phyloP scores from a whole-genome alignment of 1,140 invertebrate species.

The Zelostemma sp. region DNA sequence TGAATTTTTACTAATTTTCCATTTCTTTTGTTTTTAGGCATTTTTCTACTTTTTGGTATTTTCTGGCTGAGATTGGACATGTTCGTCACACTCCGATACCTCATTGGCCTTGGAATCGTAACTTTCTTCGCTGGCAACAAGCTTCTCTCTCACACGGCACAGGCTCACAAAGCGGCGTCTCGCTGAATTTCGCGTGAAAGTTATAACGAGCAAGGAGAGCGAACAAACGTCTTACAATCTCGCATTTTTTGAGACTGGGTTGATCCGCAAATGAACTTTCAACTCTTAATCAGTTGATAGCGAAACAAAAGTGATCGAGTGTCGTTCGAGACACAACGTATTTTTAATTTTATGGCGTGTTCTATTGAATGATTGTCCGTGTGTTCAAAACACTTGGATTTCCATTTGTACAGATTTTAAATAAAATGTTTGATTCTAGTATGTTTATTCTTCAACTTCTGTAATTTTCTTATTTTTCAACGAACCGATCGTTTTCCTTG shows the following conservation, averaged over 20 bases:
- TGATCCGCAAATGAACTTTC: no score
- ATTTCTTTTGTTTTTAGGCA: conserved; percentile 76
- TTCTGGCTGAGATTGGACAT: conserved; percentile 96
- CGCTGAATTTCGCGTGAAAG: conserved; percentile 6
- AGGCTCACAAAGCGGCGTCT: conserved; percentile 59
- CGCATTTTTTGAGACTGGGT: no score
- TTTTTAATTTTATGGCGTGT: neutral
- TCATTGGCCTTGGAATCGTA: conserved; percentile 83
- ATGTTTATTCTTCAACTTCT: neutral
- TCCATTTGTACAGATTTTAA: conserved; percentile 37
- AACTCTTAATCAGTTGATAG: no score
- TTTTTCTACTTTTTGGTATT: conserved; percentile 87
- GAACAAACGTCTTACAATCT: no score
- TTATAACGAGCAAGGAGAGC: neutral
- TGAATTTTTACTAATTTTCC: no score
- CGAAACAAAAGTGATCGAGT: no score
- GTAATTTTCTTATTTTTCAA: neutral
- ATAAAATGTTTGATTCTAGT: conserved; percentile 28
- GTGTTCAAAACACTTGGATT: conserved; percentile 4
- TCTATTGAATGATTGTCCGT: conserved; percentile 15
- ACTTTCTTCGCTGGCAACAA: conserved; percentile 95
- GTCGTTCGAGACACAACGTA: no score
- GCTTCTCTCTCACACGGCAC: conserved; percentile 82
- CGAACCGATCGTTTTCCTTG: neutral
- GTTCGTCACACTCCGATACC: conserved; percentile 95